phyloP scores from a whole-genome alignment of 2,797 vertebrate species.

The Luscinia megarhynchos region DNA sequence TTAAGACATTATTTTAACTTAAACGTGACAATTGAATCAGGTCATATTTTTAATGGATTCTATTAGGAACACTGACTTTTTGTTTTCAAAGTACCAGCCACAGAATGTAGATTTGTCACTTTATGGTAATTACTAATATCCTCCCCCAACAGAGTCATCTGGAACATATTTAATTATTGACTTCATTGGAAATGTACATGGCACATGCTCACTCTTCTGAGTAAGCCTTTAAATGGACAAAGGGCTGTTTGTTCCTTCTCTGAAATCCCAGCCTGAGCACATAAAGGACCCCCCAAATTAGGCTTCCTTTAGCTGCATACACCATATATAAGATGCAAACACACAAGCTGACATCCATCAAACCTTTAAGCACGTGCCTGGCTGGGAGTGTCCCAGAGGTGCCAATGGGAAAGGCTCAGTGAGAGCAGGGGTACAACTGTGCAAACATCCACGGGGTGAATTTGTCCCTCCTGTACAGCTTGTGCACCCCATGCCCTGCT shows the following conservation, averaged over 20 bases:
- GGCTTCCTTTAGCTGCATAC: neutral
- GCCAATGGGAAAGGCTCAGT: neutral
- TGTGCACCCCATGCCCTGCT: neutral
- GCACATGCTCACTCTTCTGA: slow-evolving; percentile 27
- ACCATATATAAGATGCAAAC: neutral
- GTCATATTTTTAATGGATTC: neutral
- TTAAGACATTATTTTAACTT: neutral
- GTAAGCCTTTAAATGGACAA: slow-evolving; percentile 7
- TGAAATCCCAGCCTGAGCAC: neutral
- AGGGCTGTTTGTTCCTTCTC: neutral
- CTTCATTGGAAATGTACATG: neutral
- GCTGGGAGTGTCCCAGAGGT: neutral
- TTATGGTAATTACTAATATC: slow-evolving; percentile 13
- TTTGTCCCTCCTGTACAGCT: neutral
- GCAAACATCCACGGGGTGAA: neutral
- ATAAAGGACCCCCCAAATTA: neutral
- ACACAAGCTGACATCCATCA: neutral
- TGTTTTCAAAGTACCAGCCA: neutral
- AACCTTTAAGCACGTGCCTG: neutral
- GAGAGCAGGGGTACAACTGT: neutral
- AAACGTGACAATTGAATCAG: neutral
- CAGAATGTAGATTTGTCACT: neutral
- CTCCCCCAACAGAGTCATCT: neutral
- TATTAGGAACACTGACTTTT: slow-evolving; percentile 20
- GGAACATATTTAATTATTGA: slow-evolving; percentile 48